Evolutionary conservation across 1,140 invertebrate species (phyloP).

Genomic region (Ditylenchus dipsaci): DNA sequence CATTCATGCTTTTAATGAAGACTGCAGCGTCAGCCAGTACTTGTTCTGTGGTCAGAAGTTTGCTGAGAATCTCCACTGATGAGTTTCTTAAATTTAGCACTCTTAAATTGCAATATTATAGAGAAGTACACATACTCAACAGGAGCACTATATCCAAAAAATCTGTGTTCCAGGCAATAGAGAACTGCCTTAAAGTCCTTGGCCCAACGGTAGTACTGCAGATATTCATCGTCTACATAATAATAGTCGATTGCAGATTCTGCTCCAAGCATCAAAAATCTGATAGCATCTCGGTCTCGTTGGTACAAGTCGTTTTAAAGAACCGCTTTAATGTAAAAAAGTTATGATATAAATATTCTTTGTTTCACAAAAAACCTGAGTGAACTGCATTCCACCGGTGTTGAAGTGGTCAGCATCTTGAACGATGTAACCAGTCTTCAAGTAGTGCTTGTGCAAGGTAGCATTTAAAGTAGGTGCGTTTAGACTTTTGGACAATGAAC

Average conservation of each 20-base stretch:
- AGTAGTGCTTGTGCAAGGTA: not conserved
- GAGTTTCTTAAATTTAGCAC: constrained; percentile 1
- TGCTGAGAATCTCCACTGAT: not conserved
- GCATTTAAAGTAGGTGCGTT: not conserved
- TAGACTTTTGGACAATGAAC: not conserved
- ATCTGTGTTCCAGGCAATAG: not conserved
- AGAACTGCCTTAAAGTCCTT: not conserved
- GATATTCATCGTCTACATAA: not conserved
- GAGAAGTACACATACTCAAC: not conserved
- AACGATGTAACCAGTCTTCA: not conserved
- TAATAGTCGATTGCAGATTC: not conserved
- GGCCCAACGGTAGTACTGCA: not conserved
- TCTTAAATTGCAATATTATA: not conserved
- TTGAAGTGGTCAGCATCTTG: not conserved
- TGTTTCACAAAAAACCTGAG: not conserved
- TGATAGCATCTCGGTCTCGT: not conserved
- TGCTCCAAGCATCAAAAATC: constrained; percentile 2
- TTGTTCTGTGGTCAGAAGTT: constrained; percentile 18
- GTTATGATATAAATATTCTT: not conserved
- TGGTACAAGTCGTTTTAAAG: not conserved
- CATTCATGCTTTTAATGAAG: constrained; percentile 11
- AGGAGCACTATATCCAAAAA: not conserved
- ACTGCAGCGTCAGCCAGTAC: constrained; percentile 24
- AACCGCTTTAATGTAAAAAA: not conserved
- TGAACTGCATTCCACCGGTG: not conserved